Evolutionary conservation across 2,113 vertebrate species (phyloP).

Genomic region (Hucho hucho): DNA sequence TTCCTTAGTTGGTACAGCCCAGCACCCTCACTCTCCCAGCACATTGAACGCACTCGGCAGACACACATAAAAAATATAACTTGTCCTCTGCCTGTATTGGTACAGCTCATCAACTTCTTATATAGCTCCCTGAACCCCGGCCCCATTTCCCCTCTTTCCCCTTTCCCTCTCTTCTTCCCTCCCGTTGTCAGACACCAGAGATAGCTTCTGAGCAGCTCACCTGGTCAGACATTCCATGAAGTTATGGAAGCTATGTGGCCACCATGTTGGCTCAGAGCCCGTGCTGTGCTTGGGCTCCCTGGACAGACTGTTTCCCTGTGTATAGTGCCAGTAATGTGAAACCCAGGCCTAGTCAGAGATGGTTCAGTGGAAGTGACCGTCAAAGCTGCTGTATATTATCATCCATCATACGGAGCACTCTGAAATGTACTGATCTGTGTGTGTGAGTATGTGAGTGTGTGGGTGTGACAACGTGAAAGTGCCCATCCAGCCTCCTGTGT

Average conservation of each 20-base stretch:
- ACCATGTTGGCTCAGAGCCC: slow-evolving; percentile 22
- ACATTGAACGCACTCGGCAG: too few species aligned
- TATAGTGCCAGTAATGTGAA: slow-evolving; percentile 49
- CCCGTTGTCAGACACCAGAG: too few species aligned
- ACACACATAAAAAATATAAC: too few species aligned
- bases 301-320: slow-evolving; percentile 37
- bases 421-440: background rate
- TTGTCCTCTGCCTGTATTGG: too few species aligned
- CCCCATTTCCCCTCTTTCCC: too few species aligned
- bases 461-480: slow-evolving; percentile 1
- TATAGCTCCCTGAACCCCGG: too few species aligned
- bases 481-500: slow-evolving; percentile 7
- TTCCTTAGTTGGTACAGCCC: too few species aligned
- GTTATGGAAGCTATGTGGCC: background rate
- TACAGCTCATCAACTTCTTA: too few species aligned
- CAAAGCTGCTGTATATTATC: slow-evolving; percentile 45
- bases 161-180: too few species aligned
- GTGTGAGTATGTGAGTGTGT: slow-evolving; percentile 7
- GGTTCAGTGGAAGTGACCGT: slow-evolving; percentile 57
- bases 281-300: slow-evolving; percentile 35
- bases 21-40: too few species aligned
- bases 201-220: too few species aligned
- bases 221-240: slow-evolving; percentile 9
- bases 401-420: slow-evolving; percentile 55
- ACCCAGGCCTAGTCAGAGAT: slow-evolving; percentile 55